Percentiles rank a stretch among this genome's conserved stretches.
These are phyloP conservation scores for Pristionchus exspectatus DNA, from an alignment of 2,888 invertebrate species.

Conservation along the genomic window DNA sequence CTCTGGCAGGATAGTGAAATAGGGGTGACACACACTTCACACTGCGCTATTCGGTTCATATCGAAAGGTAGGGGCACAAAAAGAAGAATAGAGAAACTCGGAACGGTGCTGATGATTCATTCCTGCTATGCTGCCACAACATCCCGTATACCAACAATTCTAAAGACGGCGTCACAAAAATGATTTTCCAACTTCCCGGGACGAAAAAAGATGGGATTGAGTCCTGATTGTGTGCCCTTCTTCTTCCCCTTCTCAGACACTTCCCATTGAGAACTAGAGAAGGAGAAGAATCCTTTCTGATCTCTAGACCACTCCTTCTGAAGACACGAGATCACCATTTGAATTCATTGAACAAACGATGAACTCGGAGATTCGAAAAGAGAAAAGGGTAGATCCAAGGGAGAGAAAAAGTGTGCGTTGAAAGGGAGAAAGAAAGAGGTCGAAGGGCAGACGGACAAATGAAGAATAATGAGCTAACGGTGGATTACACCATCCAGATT, in stretches of 20 bases:
- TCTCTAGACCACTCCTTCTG: background rate
- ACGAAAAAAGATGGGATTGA: background rate
- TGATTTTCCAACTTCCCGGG: background rate
- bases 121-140: background rate
- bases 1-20: background rate
- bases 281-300: background rate
- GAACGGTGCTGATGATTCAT: background rate
- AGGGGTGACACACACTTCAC: background rate
- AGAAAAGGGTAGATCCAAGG: background rate
- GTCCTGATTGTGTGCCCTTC: conserved; percentile 26
- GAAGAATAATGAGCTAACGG: conserved; percentile 44
- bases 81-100: background rate
- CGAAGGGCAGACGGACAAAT: conserved; percentile 46
- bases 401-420: background rate
- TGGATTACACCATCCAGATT: conserved; percentile 45
- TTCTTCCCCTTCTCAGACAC: background rate
- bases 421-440: conserved; percentile 11
- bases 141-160: background rate
- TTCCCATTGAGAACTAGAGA: conserved; percentile 10
- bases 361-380: background rate
- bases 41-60: background rate
- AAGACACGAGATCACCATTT: background rate
- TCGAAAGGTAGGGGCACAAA: background rate
- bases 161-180: background rate
- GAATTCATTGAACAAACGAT: background rate